phyloP scores from a whole-genome alignment of 2,113 vertebrate species.

The Pseudonaja textilis region DNA sequence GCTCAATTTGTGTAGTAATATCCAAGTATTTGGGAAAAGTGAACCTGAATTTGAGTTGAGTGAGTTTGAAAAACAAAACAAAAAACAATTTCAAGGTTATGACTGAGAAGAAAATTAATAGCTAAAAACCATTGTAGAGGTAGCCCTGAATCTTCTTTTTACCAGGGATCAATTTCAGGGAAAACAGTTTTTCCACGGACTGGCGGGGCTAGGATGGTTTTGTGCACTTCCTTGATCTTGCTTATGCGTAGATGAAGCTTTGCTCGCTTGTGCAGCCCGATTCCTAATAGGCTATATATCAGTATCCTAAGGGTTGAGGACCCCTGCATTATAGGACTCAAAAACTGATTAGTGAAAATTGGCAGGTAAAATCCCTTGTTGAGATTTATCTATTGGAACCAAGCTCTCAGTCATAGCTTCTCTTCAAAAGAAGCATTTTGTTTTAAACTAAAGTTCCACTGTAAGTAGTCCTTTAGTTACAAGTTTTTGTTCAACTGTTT shows the following conservation, averaged over 20 bases:
- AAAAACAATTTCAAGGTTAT: background rate
- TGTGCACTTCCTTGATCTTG: background rate
- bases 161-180: background rate
- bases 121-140: background rate
- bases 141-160: background rate
- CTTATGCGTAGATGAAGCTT: background rate
- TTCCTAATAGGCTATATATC: background rate
- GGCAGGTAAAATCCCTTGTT: background rate
- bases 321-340: background rate
- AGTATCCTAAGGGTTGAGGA: background rate
- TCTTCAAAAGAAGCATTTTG: background rate
- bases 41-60: background rate
- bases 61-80: too few species aligned
- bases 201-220: background rate
- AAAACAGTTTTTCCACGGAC: background rate
- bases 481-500: too few species aligned
- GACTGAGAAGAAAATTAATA: background rate
- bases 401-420: background rate
- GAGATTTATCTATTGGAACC: background rate
- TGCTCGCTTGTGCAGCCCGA: background rate
- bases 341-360: background rate
- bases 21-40: background rate
- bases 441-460: background rate
- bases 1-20: background rate
- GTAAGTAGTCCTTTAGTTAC: background rate